phyloP scores from a whole-genome alignment of 2,797 vertebrate species.

The Pangasius krempfi region DNA sequence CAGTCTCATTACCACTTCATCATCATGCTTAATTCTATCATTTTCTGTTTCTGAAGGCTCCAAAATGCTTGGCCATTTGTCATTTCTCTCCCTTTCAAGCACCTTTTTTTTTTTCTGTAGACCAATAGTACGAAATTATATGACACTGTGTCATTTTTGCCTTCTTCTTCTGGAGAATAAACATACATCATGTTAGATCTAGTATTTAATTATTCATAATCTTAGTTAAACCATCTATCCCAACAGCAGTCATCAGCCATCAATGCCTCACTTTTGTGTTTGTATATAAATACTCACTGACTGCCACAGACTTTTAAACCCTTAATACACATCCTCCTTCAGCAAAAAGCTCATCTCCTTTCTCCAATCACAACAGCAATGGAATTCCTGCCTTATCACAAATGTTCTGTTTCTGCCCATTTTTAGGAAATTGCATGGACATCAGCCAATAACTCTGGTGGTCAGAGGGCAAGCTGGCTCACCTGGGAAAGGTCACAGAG shows the following conservation, averaged over 20 bases:
- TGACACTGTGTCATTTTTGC: neutral
- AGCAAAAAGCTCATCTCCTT: neutral
- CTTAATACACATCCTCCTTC: neutral
- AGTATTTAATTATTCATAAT: neutral
- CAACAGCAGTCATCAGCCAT: neutral
- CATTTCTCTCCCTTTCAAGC: neutral
- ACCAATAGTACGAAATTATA: neutral
- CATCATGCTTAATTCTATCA: neutral
- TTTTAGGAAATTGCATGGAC: neutral
- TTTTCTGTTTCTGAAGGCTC: neutral
- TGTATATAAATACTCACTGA: neutral
- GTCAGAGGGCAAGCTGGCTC: conserved; percentile 36
- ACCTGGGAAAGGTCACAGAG: conserved; percentile 39
- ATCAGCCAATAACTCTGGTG: conserved; percentile 23
- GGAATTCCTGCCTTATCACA: neutral
- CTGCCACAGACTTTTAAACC: neutral
- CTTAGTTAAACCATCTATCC: neutral
- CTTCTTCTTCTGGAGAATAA: neutral
- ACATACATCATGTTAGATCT: neutral
- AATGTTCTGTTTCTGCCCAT: neutral
- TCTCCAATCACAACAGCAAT: neutral
- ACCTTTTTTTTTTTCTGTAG: neutral
- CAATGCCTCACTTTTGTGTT: neutral
- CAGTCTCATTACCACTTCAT: neutral
- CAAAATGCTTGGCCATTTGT: neutral